Conservation (phyloP, 2,113 vertebrate genomes). For the Mohoua ochrocephala region DNA sequence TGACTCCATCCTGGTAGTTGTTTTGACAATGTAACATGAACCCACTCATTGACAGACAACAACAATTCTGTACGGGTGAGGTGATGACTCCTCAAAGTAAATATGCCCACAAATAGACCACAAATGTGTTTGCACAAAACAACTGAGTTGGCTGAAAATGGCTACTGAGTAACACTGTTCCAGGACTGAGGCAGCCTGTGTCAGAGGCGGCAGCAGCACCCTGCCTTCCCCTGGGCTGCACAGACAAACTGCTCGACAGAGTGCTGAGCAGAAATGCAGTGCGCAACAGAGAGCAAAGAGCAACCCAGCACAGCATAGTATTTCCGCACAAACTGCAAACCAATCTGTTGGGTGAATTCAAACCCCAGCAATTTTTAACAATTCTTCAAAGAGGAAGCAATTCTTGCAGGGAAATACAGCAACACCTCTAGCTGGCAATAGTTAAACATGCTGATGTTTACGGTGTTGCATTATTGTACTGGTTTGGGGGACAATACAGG, state of each 20-base stretch:
- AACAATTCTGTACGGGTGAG: neutral
- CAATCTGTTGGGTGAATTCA: neutral
- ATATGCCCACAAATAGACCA: neutral
- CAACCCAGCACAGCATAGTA: neutral
- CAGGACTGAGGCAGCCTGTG: neutral
- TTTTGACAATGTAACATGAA: conserved; percentile 7
- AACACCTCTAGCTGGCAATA: conserved; percentile 21
- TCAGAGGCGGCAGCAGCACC: neutral
- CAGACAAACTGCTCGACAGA: neutral
- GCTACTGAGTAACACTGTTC: neutral
- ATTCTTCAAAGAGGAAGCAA: neutral
- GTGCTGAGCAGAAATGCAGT: neutral
- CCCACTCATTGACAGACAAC: conserved; percentile 4
- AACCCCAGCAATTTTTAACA: neutral
- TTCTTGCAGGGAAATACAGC: neutral
- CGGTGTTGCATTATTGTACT: neutral
- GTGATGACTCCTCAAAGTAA: neutral
- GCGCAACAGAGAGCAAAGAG: neutral
- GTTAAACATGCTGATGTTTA: conserved; percentile 27
- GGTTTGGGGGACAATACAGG: neutral
- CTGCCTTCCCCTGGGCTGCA: neutral
- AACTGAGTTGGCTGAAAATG: neutral
- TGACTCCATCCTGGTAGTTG: neutral
- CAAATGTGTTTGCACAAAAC: neutral
- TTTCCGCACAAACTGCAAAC: neutral